Evolutionary conservation across 1,140 invertebrate species (phyloP).

Genomic region (Drosophila nannoptera): DNA sequence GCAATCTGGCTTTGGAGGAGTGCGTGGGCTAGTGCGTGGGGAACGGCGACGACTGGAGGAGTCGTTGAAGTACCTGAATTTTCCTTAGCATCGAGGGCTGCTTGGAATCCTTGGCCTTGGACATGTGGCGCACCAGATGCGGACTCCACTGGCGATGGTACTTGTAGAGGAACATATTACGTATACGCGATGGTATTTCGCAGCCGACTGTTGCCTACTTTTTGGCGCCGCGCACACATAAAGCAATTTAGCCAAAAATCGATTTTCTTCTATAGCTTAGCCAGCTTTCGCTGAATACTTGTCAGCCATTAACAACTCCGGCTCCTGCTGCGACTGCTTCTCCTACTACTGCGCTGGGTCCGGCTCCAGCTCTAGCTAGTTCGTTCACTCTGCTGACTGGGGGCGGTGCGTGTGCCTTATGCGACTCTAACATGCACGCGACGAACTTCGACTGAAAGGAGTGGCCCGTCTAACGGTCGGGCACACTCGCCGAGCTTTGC

Average conservation of each 20-base stretch:
- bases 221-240: slow-evolving; percentile 41
- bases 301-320: slow-evolving; percentile 49
- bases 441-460: slow-evolving; percentile 69
- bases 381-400: neutral
- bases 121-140: slow-evolving; percentile 39
- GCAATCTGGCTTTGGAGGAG: neutral
- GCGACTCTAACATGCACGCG: slow-evolving; percentile 68
- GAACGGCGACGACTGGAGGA: slow-evolving; percentile 16
- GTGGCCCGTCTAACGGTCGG: slow-evolving; percentile 41
- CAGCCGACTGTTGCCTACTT: slow-evolving; percentile 44
- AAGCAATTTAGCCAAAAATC: slow-evolving; percentile 30
- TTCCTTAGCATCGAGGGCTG: slow-evolving; percentile 51
- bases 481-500: slow-evolving; percentile 19
- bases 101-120: slow-evolving; percentile 27
- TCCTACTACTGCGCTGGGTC: no score
- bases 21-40: slow-evolving; percentile 35
- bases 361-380: no score
- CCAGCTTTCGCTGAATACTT: slow-evolving; percentile 36
- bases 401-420: slow-evolving; percentile 40
- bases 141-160: slow-evolving; percentile 56
- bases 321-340: neutral
- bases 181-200: slow-evolving; percentile 47
- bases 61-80: slow-evolving; percentile 50
- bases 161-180: slow-evolving; percentile 64
- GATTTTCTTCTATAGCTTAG: slow-evolving; percentile 43